phyloP scores from a whole-genome alignment of 2,113 vertebrate genomes.

The Solea senegalensis region DNA sequence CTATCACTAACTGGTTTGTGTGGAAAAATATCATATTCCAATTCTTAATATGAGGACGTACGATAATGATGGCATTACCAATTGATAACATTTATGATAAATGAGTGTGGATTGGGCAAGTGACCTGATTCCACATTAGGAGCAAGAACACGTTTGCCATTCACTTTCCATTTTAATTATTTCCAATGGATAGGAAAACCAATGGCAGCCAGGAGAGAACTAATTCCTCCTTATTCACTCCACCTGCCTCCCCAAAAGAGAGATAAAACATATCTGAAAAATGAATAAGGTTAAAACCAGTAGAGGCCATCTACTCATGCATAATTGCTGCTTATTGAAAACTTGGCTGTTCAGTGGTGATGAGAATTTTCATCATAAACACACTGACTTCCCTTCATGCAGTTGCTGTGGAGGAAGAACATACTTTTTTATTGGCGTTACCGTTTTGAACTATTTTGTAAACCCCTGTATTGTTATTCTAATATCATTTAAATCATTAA shows the following conservation, averaged over 20 bases:
- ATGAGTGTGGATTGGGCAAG: not conserved
- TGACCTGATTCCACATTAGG: too few relatives aligned
- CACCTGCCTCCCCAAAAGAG: not conserved
- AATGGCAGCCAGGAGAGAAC: conserved; percentile 30
- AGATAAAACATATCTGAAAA: conserved; percentile 44
- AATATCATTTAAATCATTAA: too few relatives aligned
- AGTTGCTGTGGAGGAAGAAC: too few relatives aligned
- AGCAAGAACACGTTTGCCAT: too few relatives aligned
- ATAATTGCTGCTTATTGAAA: conserved; percentile 79
- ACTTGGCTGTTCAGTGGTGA: conserved; percentile 66
- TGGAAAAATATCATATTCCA: too few relatives aligned
- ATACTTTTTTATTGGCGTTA: too few relatives aligned
- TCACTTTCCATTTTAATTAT: conserved; percentile 24
- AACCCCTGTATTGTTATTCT: too few relatives aligned
- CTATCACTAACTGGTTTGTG: too few relatives aligned
- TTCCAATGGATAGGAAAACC: conserved; percentile 49
- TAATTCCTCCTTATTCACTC: conserved; percentile 38
- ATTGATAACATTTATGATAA: conserved; percentile 1
- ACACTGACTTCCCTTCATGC: too few relatives aligned
- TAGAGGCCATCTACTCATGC: conserved; percentile 74
- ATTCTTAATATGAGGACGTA: conserved; percentile 29
- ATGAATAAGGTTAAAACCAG: conserved; percentile 11
- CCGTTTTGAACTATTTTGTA: too few relatives aligned
- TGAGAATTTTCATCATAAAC: conserved; percentile 58
- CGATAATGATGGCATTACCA: conserved; percentile 13